Evolutionary conservation across 2,113 vertebrate species (phyloP), one percentile per base, ranked within the genome.

Genomic region (Blennius ocellaris): DNA sequence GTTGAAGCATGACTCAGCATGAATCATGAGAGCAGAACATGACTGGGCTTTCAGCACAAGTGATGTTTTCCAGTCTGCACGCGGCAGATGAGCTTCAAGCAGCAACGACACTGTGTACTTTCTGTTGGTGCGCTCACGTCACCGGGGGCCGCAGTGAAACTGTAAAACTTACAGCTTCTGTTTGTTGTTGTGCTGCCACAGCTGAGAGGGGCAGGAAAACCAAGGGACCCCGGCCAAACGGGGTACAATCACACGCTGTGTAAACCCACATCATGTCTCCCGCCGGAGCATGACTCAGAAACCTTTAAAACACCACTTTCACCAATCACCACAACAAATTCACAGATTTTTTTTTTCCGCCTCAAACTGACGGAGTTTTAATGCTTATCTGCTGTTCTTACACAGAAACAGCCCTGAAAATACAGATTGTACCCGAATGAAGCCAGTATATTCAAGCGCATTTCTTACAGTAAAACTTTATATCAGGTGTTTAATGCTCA

Each of bases 81-180:
- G 21, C 21, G 21, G 21, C 21, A 4, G 21, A 30, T 30, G 21
- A 30, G 4, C 4, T 30, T 30, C 21, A 30, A 30, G 4, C 21
- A 30, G 21, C 21, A 4, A 30, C 21, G 2, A 30, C 21, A 30
- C 21, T 30, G 21, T 30, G 21, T 30, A 30, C 69, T 82, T 83
- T 86, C 76, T 84, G 69, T 81, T 90, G 85, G 90, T 91, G 83
- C 90, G 85, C 78, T 91, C 80, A 93, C 90, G 88, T 92, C 91
- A 92, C 64, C 52, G 30, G 73, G 76, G 73, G 76, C 76, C 44
- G 62, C 84, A 86, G 73, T 51, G 81, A 74, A 77, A 30, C 21
- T 30, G 21, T 30, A 30, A 30, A 30, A 30, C 80, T 85, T 85
- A 89, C 81, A 80, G 64, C 58, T 69, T 79, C 62, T 84, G 89